Evolutionary conservation across 2,888 invertebrate genomes (phyloP).

Genomic region (Ariolimax columbianus): DNA sequence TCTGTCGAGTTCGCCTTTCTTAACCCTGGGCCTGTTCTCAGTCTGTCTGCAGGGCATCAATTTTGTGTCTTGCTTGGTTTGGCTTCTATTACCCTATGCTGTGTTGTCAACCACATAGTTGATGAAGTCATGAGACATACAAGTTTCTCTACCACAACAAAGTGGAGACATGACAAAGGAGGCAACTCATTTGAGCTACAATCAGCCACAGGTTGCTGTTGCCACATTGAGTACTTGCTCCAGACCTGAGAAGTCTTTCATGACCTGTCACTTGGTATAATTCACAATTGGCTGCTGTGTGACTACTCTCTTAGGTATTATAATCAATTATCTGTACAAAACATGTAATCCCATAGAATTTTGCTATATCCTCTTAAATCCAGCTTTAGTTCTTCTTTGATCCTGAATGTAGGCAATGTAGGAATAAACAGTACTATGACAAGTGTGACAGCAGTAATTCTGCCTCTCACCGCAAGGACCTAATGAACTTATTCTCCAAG

Average conservation of each 20-base stretch:
- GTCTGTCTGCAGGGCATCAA: too few species aligned
- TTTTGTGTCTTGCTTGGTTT: too few species aligned
- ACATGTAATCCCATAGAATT: background rate
- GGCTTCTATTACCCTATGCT: too few species aligned
- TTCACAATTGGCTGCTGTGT: background rate
- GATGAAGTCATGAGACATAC: too few species aligned
- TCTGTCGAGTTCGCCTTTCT: too few species aligned
- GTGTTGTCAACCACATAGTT: too few species aligned
- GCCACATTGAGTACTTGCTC: too few species aligned
- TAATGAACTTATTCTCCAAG: background rate
- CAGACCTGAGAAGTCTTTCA: background rate
- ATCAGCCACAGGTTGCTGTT: too few species aligned
- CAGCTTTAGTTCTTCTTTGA: background rate
- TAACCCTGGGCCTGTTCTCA: too few species aligned
- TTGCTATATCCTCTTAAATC: background rate
- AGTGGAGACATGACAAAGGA: too few species aligned
- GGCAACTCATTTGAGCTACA: too few species aligned
- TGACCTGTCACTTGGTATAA: background rate
- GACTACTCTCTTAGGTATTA: background rate
- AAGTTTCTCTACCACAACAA: too few species aligned
- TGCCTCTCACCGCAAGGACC: background rate
- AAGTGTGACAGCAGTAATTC: background rate
- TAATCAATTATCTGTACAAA: background rate
- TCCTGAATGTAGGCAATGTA: background rate
- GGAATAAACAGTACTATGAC: background rate